Evolutionary conservation across 1,140 invertebrate genomes (phyloP), one percentile per base, ranked within the genome.

Genomic region (Chymomyza costata): DNA sequence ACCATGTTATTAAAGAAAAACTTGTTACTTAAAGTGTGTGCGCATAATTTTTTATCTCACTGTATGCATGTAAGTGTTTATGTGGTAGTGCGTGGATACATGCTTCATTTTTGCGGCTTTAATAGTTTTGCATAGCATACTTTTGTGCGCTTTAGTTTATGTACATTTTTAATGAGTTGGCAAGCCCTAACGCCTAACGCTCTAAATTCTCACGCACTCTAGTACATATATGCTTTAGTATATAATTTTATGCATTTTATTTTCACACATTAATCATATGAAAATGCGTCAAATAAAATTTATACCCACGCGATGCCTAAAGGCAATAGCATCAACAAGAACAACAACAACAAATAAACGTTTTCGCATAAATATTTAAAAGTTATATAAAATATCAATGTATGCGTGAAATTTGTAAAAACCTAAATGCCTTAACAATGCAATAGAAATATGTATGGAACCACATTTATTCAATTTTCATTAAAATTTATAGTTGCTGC

Each of bases 381-480:
- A 25, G 3, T 25, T 25, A 25, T 25, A 25, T 28, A 49, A 35
- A 50, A 38, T 39, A 21, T 14, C 32, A 38, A 49, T 35, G 21
- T 18, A 34, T 41, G 13, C 30, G 39, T 8, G 21, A 3, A 25
- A 25, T 5, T 25, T 25, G 21, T 25, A 25, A 25, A 25, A 32
- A 7, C 21, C 30, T 35, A 39, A 28, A 49, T 30, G 35, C 34
- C 28, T 17, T 44, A 66, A 66, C 51, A 62, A 62, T 55, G 46
- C 37, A 16, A 34, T 43, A 44, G 55, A 55, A 64, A 52, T 34
- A 35, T 43, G 31, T 53, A 21, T 17, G 48, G 34, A 38, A 38
- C 40, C 38, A 53, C 62, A 78, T 78, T 78, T 69, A 78, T 78
- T 76, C 65, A 78, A 76, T 65, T 78, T 76, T 65, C 71, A 70